phyloP scores from a whole-genome alignment of 1,140 invertebrate genomes.

The Agrypnia vestita region DNA sequence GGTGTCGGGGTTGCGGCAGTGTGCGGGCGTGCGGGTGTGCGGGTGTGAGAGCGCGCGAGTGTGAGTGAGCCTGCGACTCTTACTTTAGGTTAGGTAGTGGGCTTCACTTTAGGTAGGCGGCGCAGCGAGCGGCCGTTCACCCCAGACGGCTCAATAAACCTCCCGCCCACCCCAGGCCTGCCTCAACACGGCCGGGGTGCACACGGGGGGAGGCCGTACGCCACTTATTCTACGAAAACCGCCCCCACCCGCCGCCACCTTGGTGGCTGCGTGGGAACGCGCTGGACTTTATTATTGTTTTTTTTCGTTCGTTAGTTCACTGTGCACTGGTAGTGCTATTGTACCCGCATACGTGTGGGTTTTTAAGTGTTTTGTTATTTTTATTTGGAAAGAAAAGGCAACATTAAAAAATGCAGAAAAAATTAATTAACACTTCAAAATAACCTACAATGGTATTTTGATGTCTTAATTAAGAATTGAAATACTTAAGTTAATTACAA shows the following conservation, averaged over 20 bases:
- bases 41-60: slow-evolving; percentile 17
- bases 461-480: too few species aligned
- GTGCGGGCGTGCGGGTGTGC: too few species aligned
- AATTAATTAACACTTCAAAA: too few species aligned
- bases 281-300: slow-evolving; percentile 22
- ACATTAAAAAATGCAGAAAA: too few species aligned
- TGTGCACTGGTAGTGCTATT: too few species aligned
- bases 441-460: too few species aligned
- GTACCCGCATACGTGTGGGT: too few species aligned
- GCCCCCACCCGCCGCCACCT: slow-evolving; percentile 1
- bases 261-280: slow-evolving; percentile 24
- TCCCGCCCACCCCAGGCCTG: slow-evolving; percentile 52
- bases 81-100: slow-evolving; percentile 14
- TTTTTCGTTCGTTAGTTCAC: not conserved
- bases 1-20: not conserved
- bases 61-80: slow-evolving; percentile 38
- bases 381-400: too few species aligned
- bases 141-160: slow-evolving; percentile 61
- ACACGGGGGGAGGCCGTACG: slow-evolving; percentile 29
- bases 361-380: too few species aligned
- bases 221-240: slow-evolving; percentile 51
- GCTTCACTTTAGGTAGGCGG: slow-evolving; percentile 45
- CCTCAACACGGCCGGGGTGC: slow-evolving; percentile 52
- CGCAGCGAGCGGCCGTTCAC: slow-evolving; percentile 59
- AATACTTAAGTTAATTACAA: too few species aligned